Evolutionary conservation across 2,888 invertebrate species (phyloP), one percentile per base, ranked within the genome.

Genomic region (Pycnomerus fuliginosus): DNA sequence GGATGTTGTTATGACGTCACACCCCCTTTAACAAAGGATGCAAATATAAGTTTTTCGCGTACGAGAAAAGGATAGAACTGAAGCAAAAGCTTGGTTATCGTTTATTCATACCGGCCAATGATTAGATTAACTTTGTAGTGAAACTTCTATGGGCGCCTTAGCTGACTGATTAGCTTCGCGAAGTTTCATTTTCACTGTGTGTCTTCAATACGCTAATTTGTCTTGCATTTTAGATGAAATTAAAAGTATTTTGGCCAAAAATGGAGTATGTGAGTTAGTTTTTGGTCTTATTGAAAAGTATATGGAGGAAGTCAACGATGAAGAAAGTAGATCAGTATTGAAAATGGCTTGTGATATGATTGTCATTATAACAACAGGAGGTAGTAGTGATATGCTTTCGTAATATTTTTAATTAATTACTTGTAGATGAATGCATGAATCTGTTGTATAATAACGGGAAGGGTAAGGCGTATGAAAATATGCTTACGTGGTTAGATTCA

Each of bases 331-430:
- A 55, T 80, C 84, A 2, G 76, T 87, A 3, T 78, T 90, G 71
- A 91, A 90, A 72, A 79, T 87, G 66, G 89, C 91, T 13, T 91
- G 91, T 62, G 91, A 93, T 69, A 78, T 93, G 20, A 82, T 93
- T 53, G 85, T 92, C 16, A 79, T 89, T 35, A 84, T 93, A 44
- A 74, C 93, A 25, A 91, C 90, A 40, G 92, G 90, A 73, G 92
- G 91, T 90, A 71, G 65, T 53, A 34, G 7, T n/a, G n/a, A n/a
- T n/a, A n/a, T n/a, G n/a, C n/a, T n/a, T n/a, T n/a, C n/a, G n/a
- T n/a, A n/a, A 17, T 33, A 17, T 16, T 41, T 14, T 30, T 33
- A 16, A 32, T 36, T 3, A 16, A 16, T 39, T n/a, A 47, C 35
- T 67, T 66, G 1, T 64, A 91, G 93, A 93, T 74, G 85, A 87